Conservation (phyloP, 2,797 vertebrate species). For the Borostomias antarcticus region DNA sequence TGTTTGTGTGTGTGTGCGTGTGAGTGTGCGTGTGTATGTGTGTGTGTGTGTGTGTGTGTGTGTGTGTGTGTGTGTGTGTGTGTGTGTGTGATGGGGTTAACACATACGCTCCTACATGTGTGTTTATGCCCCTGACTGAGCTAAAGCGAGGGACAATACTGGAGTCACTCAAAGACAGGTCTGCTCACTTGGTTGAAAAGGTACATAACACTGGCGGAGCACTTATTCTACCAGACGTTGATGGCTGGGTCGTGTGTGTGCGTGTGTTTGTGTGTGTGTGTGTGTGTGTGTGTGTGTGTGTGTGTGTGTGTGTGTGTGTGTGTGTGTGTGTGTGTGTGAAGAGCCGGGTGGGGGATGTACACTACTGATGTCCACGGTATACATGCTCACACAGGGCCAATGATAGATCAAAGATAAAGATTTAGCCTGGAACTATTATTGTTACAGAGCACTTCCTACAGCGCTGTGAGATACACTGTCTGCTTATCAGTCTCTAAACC, state of each 20-base stretch:
- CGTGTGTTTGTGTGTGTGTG: neutral
- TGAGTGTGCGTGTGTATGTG: conserved; percentile 21
- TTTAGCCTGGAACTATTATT: neutral
- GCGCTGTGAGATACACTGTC: neutral
- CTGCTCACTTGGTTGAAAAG: too few species aligned
- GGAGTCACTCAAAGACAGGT: too few species aligned
- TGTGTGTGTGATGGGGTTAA: too few species aligned
- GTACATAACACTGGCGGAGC: neutral
- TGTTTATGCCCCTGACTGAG: neutral
- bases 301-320: neutral
- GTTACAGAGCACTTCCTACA: neutral
- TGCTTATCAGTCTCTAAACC: neutral
- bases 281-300: neutral
- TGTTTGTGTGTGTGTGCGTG: conserved; percentile 1
- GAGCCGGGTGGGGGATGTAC: neutral
- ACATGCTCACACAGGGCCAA: too few species aligned
- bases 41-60: conserved; percentile 12
- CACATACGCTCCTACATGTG: too few species aligned
- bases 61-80: neutral
- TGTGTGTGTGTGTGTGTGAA: neutral
- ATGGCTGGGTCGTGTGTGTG: neutral
- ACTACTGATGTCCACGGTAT: too few species aligned
- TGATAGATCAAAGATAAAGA: too few species aligned
- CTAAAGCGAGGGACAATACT: too few species aligned
- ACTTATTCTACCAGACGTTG: neutral